These are phyloP conservation scores for Drosophila suzukii DNA, from an alignment of 1,140 invertebrate species.

Conservation along the genomic window DNA sequence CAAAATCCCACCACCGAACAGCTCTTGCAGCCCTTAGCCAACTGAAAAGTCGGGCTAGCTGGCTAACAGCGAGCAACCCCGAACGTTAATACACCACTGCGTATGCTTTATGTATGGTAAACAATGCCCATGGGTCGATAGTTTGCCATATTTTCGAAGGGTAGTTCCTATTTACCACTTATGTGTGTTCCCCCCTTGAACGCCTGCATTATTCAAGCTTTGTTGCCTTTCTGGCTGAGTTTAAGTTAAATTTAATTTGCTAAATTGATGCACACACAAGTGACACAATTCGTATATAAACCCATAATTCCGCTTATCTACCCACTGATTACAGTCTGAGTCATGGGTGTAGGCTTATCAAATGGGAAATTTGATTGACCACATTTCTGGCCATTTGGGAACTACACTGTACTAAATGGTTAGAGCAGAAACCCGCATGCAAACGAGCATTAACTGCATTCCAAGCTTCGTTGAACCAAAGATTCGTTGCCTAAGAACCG, in stretches of 20 bases:
- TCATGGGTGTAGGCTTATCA: conserved; percentile 27
- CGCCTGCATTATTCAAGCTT: conserved; percentile 34
- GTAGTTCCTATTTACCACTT: conserved; percentile 29
- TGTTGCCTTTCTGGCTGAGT: conserved; percentile 31
- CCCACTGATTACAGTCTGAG: conserved; percentile 22
- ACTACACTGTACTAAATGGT: background rate
- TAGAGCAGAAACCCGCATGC: conserved; percentile 24
- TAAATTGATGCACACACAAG: conserved; percentile 51
- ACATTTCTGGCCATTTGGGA: background rate
- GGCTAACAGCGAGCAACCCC: conserved; percentile 44
- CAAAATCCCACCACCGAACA: conserved; percentile 33
- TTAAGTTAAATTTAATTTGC: conserved; percentile 53
- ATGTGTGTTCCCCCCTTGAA: conserved; percentile 15
- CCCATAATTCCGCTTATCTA: conserved; percentile 14
- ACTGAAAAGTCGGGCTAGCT: conserved; percentile 41
- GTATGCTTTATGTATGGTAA: conserved; percentile 62
- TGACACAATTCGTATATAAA: conserved; percentile 24
- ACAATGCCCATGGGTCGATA: conserved; percentile 66
- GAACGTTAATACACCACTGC: conserved; percentile 58
- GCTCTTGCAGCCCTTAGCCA: conserved; percentile 45
- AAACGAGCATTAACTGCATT: conserved; percentile 75
- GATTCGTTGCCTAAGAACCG: conserved; percentile 66
- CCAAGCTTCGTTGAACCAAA: conserved; percentile 39
- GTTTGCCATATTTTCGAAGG: conserved; percentile 26
- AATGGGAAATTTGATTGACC: conserved; percentile 24